Evolutionary conservation across 2,888 invertebrate genomes (phyloP), one percentile per base, ranked within the genome.

Genomic region (Troides oblongomaculatus): DNA sequence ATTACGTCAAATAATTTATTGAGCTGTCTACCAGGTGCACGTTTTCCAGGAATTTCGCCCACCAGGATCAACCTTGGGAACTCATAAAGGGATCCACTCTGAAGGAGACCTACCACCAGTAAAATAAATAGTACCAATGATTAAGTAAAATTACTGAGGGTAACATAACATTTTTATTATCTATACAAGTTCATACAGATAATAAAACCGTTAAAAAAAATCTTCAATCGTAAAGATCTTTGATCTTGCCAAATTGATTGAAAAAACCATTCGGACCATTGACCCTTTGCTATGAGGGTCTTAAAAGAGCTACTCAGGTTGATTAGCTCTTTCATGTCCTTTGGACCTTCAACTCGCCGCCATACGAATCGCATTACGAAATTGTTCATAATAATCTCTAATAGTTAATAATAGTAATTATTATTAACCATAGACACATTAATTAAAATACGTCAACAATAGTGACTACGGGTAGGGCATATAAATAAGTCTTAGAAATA

Each of bases 281-380:
- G 89, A 89, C 87, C 89, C 87, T 87, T 57, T 57, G 57, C 57
- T 57, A 21, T 21, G 12, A 57, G 57, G 21, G 57, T 21, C 75
- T 73, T 75, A 78, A 83, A 81, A 83, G 80, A 79, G 88, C 89
- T 88, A 91, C 90, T 91, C 84, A 90, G 82, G 69, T 73, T 71
- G 78, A 90, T 90, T 89, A 83, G 85, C 83, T 84, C 84, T 89
- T 91, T 90, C 84, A 86, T 86, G 86, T 87, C 87, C 79, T 82
- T 39, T 73, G 72, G 75, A 64, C 78, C 79, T 82, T 83, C 81
- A 65, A 68, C 23, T 62, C 43, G 36, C 53, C 62, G 62, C 61
- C 43, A 59, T 60, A 66, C 59, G 43, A 61, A 18, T 30, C 57
- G 57, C 64, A 70, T 66, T 66, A 70, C 46, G 50, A 66, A 66